Evolutionary conservation across 2,888 invertebrate genomes (phyloP), one percentile per base, ranked within the genome.

Genomic region (Octodonta nipae): DNA sequence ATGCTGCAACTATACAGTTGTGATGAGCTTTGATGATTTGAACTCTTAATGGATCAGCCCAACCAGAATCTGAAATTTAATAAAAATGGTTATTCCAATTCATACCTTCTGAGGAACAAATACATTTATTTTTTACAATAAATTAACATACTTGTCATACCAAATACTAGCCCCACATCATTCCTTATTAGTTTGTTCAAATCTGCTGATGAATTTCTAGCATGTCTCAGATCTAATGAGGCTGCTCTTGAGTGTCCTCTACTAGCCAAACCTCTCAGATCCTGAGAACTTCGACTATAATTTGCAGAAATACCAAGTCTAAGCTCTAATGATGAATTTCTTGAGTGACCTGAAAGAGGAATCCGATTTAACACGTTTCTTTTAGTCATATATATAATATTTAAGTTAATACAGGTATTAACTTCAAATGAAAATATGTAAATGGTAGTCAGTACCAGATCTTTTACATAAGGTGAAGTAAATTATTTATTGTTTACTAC

Each of bases 1-100:
- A 95, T 1, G 92, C 93, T 13, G 92, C 91, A 13, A 87, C 89
- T 42, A 98, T 86, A 87, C 93, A 95, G 59, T 93, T 95, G 60
- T 95, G 92, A 64, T 96, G 93, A 3, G 93, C 93, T 58, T 88
- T 86, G 46, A 93, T 86, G 30, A 89, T 85, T 65, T 88, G 84
- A 22, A 92, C 91, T 49, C 88, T 71, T 52, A 87, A 61, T 26
- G 84, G 87, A 58, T 89, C 88, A 4, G 80, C 73, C 83, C 86
- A 87, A 28, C 70, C 66, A 38, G 72, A 75, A 49, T 68, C 77
- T 78, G 60, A 40, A 68, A 68, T 40, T 45, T 36, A 32, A 30
- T 4, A 22, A 22, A 22, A 10, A 3, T 22, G 11, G n/a, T 4
- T 22, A 22, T 3, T 22, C 20, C 6, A 20, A 20, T 20, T n/a